phyloP scores from a whole-genome alignment of 92 coral and sea anemone genomes.

The Zoanthus sociatus region DNA sequence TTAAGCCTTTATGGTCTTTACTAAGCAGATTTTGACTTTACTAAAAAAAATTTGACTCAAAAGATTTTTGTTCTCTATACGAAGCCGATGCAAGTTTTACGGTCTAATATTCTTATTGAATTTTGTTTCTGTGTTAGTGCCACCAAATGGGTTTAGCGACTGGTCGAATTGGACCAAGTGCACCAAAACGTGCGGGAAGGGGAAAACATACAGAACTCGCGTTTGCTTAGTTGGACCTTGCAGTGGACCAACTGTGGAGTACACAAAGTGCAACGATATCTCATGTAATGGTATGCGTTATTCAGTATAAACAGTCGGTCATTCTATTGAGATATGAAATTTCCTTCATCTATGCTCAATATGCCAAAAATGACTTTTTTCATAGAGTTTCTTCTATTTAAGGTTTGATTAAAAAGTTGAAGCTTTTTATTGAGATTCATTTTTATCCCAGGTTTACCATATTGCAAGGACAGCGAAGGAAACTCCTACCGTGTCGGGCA shows the following conservation, averaged over 20 bases:
- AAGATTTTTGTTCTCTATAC: too few relatives aligned
- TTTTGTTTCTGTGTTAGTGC: neutral
- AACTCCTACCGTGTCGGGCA: constrained; percentile 27
- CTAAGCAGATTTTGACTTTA: too few relatives aligned
- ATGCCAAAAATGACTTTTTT: neutral
- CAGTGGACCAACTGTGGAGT: constrained; percentile 5
- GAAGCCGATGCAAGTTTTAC: neutral
- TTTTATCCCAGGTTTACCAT: neutral
- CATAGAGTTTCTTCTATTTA: neutral
- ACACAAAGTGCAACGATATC: constrained; percentile 27
- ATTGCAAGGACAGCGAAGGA: constrained; percentile 9
- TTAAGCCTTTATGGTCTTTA: too few relatives aligned
- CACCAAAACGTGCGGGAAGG: constrained; percentile 9
- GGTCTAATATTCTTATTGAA: neutral
- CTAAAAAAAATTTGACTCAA: too few relatives aligned
- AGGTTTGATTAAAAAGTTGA: neutral
- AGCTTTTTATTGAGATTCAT: neutral
- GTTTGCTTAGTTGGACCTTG: neutral
- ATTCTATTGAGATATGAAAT: too few relatives aligned
- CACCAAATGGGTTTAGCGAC: constrained; percentile 3
- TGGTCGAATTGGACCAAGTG: constrained; percentile 19
- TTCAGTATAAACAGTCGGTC: neutral
- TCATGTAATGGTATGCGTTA: neutral
- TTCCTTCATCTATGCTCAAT: too few relatives aligned
- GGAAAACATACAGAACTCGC: constrained; percentile 20